phyloP scores from a whole-genome alignment of 2,888 invertebrate species.

The Pardosa pseudoannulata region DNA sequence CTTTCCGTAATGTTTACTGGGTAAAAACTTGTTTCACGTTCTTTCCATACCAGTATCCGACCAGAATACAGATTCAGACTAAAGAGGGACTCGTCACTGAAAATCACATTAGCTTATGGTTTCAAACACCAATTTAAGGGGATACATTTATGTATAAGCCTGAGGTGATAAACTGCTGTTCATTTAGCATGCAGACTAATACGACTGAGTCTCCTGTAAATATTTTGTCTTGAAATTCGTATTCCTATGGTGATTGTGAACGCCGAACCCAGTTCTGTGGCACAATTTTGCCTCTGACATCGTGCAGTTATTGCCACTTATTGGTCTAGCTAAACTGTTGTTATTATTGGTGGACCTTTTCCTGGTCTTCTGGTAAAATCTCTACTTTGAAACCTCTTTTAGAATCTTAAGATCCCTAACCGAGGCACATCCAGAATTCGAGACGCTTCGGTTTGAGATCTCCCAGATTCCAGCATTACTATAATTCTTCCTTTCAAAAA shows the following conservation, averaged over 20 bases:
- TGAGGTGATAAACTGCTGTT: neutral
- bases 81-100: neutral
- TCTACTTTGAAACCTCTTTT: neutral
- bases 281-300: neutral
- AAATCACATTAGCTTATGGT: neutral
- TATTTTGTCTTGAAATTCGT: conserved; percentile 14
- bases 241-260: conserved; percentile 11
- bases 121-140: neutral
- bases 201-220: neutral
- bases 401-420: neutral
- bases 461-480: conserved; percentile 2
- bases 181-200: neutral
- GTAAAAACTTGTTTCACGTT: neutral
- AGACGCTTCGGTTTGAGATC: neutral
- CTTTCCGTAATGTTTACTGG: conserved; percentile 10
- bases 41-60: neutral
- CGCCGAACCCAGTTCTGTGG: conserved; percentile 24
- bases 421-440: neutral
- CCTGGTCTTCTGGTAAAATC: conserved; percentile 2
- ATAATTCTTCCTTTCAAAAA: conserved; percentile 21
- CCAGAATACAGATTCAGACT: neutral
- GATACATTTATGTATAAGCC: neutral
- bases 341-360: neutral
- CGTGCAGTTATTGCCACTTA: neutral
- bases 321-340: neutral